Percentiles rank a stretch among this genome's conserved stretches.
phyloP scores from a whole-genome alignment of 92 coral and sea anemone species.

The Chrysogorgia sp. region DNA sequence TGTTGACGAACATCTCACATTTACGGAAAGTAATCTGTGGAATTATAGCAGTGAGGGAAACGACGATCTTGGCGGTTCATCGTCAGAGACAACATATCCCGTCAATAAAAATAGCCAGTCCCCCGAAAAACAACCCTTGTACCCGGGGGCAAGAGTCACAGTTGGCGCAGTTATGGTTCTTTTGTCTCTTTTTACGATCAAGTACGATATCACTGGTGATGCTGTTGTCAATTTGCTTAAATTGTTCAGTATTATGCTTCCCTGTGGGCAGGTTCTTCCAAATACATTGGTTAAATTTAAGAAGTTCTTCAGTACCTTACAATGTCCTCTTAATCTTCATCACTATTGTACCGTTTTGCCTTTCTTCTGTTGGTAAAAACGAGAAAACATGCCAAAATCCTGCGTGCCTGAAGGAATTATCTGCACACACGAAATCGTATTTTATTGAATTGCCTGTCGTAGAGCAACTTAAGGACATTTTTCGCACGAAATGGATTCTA shows the following conservation, averaged over 20 bases:
- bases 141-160: conserved; percentile 54
- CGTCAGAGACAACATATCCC: background rate
- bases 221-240: conserved; percentile 57
- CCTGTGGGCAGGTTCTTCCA: conserved; percentile 51
- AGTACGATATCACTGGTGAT: conserved; percentile 59
- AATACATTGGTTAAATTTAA: conserved; percentile 51
- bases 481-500: conserved; percentile 54
- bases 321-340: conserved; percentile 58
- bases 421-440: conserved; percentile 32
- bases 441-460: conserved; percentile 63
- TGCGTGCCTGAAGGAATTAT: conserved; percentile 54
- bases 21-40: background rate
- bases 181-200: conserved; percentile 58
- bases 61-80: too few relatives aligned
- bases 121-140: conserved; percentile 40
- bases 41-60: background rate
- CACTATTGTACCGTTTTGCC: conserved; percentile 60
- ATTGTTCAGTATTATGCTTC: conserved; percentile 55
- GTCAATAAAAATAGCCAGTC: background rate
- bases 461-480: conserved; percentile 49
- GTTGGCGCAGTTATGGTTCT: conserved; percentile 65
- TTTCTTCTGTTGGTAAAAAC: conserved; percentile 36
- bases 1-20: background rate
- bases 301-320: conserved; percentile 54
- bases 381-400: conserved; percentile 54